These are phyloP conservation scores for Hydroisotoma schaefferi DNA, from an alignment of 2,888 invertebrate species.

Conservation along the genomic window DNA sequence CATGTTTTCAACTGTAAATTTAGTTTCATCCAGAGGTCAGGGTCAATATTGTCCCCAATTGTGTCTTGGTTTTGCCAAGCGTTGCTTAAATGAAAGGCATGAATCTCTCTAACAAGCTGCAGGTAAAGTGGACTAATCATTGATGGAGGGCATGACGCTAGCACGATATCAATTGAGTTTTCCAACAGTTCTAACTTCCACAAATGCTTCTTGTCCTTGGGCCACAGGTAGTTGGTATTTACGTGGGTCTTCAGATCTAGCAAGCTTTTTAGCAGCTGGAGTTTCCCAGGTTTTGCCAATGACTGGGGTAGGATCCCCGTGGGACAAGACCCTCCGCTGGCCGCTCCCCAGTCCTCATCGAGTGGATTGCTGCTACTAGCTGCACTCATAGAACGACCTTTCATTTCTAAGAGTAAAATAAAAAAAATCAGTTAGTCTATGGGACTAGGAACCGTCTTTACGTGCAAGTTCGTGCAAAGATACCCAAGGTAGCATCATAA, in stretches of 20 bases:
- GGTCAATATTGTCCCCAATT: not conserved
- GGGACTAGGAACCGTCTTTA: too few relatives aligned
- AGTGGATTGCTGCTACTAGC: not conserved
- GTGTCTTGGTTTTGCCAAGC: conserved; percentile 3
- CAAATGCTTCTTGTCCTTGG: conserved; percentile 1
- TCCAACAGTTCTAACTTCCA: conserved; percentile 29
- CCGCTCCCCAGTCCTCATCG: not conserved
- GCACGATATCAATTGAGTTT: not conserved
- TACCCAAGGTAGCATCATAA: too few relatives aligned
- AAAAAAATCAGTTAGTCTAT: too few relatives aligned
- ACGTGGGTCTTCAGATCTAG: conserved; percentile 8
- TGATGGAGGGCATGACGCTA: conserved; percentile 1
- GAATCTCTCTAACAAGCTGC: conserved; percentile 4
- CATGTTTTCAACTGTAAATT: conserved; percentile 13
- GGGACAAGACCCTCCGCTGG: not conserved
- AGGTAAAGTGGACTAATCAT: conserved; percentile 12
- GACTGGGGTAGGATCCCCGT: not conserved
- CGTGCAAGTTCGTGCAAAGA: not conserved
- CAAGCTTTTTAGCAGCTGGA: conserved; percentile 10
- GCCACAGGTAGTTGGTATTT: conserved; percentile 5
- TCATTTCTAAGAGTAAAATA: too few relatives aligned
- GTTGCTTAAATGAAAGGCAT: conserved; percentile 12
- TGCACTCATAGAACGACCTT: not conserved
- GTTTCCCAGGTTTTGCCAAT: conserved; percentile 3
- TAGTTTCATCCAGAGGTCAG: conserved; percentile 16